phyloP scores from a whole-genome alignment of 2,113 vertebrate species.

The Dryoscopus gambensis region DNA sequence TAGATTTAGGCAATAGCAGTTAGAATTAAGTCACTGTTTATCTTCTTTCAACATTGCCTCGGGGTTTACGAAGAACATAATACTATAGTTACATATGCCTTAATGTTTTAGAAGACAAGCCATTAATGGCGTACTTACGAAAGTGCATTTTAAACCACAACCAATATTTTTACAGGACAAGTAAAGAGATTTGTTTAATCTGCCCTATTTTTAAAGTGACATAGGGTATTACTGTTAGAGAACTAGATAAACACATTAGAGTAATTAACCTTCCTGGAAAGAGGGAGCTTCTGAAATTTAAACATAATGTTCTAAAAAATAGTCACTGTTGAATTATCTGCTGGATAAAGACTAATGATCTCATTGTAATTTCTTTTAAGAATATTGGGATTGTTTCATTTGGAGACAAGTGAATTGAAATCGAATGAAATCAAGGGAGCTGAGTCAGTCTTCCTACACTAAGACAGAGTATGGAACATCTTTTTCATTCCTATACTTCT shows the following conservation, averaged over 20 bases:
- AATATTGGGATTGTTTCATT: neutral
- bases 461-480: neutral
- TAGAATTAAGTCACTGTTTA: neutral
- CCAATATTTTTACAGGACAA: slow-evolving; percentile 69
- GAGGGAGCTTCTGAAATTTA: slow-evolving; percentile 48
- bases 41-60: neutral
- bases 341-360: slow-evolving; percentile 16
- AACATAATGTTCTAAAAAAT: slow-evolving; percentile 28
- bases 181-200: slow-evolving; percentile 83
- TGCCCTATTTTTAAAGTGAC: slow-evolving; percentile 77
- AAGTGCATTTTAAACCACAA: slow-evolving; percentile 33
- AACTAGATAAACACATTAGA: slow-evolving; percentile 62
- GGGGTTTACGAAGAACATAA: neutral
- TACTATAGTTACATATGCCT: neutral
- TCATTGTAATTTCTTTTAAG: slow-evolving; percentile 32
- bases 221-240: slow-evolving; percentile 56
- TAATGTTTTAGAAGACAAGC: slow-evolving; percentile 14
- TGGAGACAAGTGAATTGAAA: neutral
- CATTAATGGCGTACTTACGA: slow-evolving; percentile 6
- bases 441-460: neutral
- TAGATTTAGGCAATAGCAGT: neutral
- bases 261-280: slow-evolving; percentile 62
- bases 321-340: slow-evolving; percentile 4
- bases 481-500: neutral
- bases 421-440: neutral